These are phyloP conservation scores for Calliphora vicina DNA, from an alignment of 1,140 invertebrate genomes.

Conservation along the genomic window DNA sequence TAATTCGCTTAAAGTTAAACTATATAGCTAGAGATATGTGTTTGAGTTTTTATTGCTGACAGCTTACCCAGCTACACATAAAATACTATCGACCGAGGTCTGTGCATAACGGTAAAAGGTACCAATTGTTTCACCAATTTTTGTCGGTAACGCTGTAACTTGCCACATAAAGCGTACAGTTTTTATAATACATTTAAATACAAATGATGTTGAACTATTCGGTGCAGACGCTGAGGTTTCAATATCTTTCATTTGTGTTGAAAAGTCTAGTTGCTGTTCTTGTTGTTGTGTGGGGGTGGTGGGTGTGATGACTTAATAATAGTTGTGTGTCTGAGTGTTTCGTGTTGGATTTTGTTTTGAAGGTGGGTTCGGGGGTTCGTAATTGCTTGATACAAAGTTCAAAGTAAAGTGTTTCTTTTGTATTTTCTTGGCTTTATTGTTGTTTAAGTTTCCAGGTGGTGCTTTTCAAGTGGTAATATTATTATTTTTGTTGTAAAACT, in stretches of 20 bases:
- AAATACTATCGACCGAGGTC: constrained; percentile 58
- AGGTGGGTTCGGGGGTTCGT: no score
- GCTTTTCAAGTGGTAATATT: neutral
- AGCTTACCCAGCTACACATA: constrained; percentile 63
- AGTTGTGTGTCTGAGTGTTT: neutral
- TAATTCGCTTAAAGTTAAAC: no score
- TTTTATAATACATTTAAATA: constrained; percentile 60
- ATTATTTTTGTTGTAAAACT: neutral
- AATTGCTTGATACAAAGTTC: neutral
- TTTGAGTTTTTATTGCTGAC: no score
- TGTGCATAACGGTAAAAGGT: constrained; percentile 60
- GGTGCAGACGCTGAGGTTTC: constrained; percentile 18
- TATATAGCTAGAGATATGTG: no score
- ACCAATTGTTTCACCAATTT: constrained; percentile 60
- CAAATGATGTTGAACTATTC: constrained; percentile 47
- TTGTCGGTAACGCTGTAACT: constrained; percentile 59
- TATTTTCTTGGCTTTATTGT: neutral
- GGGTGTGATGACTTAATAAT: neutral
- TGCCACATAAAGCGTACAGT: constrained; percentile 63
- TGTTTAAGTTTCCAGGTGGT: neutral
- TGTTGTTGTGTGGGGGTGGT: neutral
- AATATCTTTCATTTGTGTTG: constrained; percentile 35
- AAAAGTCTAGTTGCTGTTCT: neutral
- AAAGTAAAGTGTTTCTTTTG: neutral
- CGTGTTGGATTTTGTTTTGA: neutral